Base-by-base conservation (phyloP, 2,113 vertebrate genomes). In the Nematolebias whitei region DNA sequence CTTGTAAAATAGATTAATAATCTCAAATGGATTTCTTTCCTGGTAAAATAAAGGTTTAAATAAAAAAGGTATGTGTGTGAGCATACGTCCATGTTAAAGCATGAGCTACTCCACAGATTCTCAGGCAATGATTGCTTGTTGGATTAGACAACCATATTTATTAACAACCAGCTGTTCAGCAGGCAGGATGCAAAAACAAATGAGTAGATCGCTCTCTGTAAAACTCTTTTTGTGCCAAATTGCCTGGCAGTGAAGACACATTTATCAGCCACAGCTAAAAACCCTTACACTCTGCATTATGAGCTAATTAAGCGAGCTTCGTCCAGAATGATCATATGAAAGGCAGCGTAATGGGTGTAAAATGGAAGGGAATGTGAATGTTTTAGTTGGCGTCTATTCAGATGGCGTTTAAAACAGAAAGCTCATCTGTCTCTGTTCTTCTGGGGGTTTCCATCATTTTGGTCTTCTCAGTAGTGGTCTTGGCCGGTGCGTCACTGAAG, bases 31-130 rank as follows among this genome's bases (percentile, higher is more conserved):
- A n/a, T n/a, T n/a, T n/a, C n/a, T n/a, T n/a, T n/a, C n/a, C n/a
- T n/a, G n/a, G n/a, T n/a, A n/a, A n/a, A n/a, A n/a, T n/a, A n/a
- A n/a, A n/a, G n/a, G n/a, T n/a, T n/a, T n/a, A n/a, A n/a, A n/a
- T n/a, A n/a, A n/a, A n/a, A n/a, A n/a, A n/a, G n/a, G 24, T 10
- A 12, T 65, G 52, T 63, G 23, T 56, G 51, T 67, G 22, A 65
- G 66, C 32, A 18, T 38, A 14, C 8, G 22, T 41, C 61, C 35
- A 18, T 52, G 71, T 57, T 52, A 19, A 35, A 11, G 32, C 63
- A 49, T 59, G 54, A 85, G 78, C 48, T 68, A 26, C 79, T 75
- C 58, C 39, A 63, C 66, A 82, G 72, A 84, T 82, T 72, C n/a
- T 14, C 12, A 51, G 15, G 43, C 68, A 66, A 14, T 32, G 61